Evolutionary conservation across 2,888 invertebrate genomes (phyloP).

Genomic region (Pyrocoelia pectoralis): DNA sequence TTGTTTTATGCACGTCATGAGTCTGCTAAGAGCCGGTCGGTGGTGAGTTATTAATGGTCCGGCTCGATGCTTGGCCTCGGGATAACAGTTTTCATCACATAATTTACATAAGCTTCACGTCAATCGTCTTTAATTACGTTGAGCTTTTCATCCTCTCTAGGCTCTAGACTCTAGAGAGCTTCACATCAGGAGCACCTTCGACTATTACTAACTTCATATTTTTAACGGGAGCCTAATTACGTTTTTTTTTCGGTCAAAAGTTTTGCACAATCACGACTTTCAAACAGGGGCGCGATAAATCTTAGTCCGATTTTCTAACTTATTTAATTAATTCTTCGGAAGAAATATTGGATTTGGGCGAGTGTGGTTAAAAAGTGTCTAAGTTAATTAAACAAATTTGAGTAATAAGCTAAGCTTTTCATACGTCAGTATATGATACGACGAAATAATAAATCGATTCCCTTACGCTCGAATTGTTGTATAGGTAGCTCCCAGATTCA

Average conservation of each 20-base stretch:
- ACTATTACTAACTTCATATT: too few species aligned
- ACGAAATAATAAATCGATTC: constrained; percentile 5
- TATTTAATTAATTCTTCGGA: constrained; percentile 9
- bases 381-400: constrained; percentile 6
- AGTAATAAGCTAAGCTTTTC: neutral
- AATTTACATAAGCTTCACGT: constrained; percentile 43
- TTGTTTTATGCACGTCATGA: constrained; percentile 12
- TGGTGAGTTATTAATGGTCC: constrained; percentile 33
- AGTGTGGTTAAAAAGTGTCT: constrained; percentile 5
- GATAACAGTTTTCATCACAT: constrained; percentile 40
- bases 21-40: constrained; percentile 20
- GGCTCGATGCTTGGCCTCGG: constrained; percentile 27
- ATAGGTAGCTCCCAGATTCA: constrained; percentile 1
- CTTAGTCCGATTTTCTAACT: constrained; percentile 10
- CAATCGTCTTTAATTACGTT: constrained; percentile 43
- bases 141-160: constrained; percentile 28
- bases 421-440: neutral
- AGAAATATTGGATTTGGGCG: constrained; percentile 1
- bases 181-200: too few species aligned
- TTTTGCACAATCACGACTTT: neutral
- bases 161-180: neutral
- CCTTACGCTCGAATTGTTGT: constrained; percentile 2
- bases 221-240: neutral
- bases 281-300: neutral
- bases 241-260: constrained; percentile 1